Evolutionary conservation across 2,888 invertebrate genomes (phyloP).

Genomic region (Leuctra nigra): DNA sequence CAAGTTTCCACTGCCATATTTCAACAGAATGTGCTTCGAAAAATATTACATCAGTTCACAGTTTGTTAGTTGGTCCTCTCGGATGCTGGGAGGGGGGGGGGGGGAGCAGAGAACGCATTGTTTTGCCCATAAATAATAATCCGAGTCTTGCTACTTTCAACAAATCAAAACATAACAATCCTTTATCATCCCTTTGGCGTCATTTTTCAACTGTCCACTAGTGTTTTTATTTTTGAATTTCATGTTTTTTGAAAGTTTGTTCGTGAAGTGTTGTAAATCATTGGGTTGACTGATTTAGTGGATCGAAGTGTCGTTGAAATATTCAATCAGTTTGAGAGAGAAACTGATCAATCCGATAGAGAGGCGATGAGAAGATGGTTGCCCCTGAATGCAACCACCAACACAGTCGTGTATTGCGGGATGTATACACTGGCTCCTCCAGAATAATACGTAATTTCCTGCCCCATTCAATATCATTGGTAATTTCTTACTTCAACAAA

Average conservation of each 20-base stretch:
- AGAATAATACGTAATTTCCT: no score
- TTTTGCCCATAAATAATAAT: conserved; percentile 22
- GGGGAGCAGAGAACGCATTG: not conserved
- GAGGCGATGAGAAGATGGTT: not conserved
- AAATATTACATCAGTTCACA: not conserved
- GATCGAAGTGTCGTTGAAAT: no score
- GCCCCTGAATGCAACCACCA: no score
- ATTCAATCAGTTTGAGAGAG: not conserved
- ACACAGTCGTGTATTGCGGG: no score
- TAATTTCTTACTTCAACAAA: no score
- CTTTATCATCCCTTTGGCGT: conserved; percentile 20
- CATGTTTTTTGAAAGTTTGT: no score
- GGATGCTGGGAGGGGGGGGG: not conserved
- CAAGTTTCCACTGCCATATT: no score
- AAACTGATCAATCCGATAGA: not conserved
- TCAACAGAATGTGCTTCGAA: not conserved
- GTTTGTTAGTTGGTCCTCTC: not conserved
- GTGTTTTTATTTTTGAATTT: no score
- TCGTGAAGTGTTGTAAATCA: no score
- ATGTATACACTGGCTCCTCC: no score
- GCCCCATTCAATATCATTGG: no score
- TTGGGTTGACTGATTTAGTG: no score
- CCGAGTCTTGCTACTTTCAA: conserved; percentile 19
- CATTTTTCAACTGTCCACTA: conserved; percentile 19
- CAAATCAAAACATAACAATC: conserved; percentile 15